phyloP scores from a whole-genome alignment of 2,797 vertebrate species.

The Ptychadena robeensis region DNA sequence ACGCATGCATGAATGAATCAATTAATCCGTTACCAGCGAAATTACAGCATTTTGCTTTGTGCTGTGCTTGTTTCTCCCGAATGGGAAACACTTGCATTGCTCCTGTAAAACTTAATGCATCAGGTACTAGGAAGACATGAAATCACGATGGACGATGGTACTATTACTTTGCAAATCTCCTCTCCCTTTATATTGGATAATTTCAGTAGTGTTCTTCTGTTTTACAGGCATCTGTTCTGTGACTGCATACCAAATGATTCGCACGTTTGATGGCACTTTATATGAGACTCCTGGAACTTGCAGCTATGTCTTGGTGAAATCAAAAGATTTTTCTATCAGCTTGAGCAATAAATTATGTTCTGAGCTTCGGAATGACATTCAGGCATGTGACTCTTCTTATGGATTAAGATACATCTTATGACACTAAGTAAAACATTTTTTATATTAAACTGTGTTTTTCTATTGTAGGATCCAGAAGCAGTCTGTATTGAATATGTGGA shows the following conservation, averaged over 20 bases:
- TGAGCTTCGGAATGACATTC: background rate
- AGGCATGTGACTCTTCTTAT: background rate
- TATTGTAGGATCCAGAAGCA: slow-evolving; percentile 34
- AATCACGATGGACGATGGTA: no score
- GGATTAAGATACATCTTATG: background rate
- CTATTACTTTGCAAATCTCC: no score
- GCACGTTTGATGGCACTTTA: slow-evolving; percentile 54
- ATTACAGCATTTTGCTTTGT: no score
- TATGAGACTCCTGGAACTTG: slow-evolving; percentile 40
- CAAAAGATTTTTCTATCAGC: slow-evolving; percentile 13
- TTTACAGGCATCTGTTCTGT: slow-evolving; percentile 54
- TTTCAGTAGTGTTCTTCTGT: background rate
- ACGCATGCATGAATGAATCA: no score
- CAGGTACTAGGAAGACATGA: no score
- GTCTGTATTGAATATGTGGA: slow-evolving; percentile 52
- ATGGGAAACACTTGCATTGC: no score
- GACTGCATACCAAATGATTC: slow-evolving; percentile 54
- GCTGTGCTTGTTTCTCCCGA: no score
- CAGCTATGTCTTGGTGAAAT: slow-evolving; percentile 50
- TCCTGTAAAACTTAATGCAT: no score
- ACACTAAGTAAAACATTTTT: background rate
- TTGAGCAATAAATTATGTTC: slow-evolving; percentile 44
- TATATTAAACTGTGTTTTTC: background rate
- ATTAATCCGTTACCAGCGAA: no score
- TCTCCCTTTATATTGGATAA: no score